Evolutionary conservation across 2,888 invertebrate species (phyloP), one percentile per base, ranked within the genome.

Genomic region (Molanna angustata): DNA sequence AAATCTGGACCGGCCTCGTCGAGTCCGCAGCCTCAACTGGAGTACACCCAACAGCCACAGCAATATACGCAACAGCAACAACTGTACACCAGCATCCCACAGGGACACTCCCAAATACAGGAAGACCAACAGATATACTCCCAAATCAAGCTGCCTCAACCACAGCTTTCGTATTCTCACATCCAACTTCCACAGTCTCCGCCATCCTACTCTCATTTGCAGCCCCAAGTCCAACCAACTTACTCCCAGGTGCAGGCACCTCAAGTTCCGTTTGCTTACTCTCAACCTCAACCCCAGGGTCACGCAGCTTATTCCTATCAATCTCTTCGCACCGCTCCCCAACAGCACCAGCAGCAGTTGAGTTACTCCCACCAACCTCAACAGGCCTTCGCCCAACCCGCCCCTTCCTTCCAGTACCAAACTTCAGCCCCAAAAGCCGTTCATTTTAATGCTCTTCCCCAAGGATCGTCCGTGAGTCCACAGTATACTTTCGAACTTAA

Each of bases 1-100:
- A 70, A 69, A 64, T 0, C 54, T 75, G 1, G 31, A 73, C 7
- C 9, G 69, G 66, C 1, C 74, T 69, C 59, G 49, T 72, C 0
- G 66, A 73, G 16, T 74, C 76, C 39, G 69, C 72, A 1, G 74
- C 76, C 54, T 75, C 76, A 0, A 16, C 14, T 4, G 19, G 22
- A 18, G 19, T 18, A 2, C 31, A 9, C 44, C 22, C 31, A 27
- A 13, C 39, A 39, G 39, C 35, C 35, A 3, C 46, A 46, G n/a
- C 45, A 45, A 14, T 32, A 45, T 17, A 13, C 33, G 2, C 17
- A 27, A 16, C 45, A 45, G 14, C 46, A 17, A 17, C 52, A 46
- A n/a, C 46, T 20, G 20, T 31, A 44, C 11, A 20, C 32, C 2
- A 14, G 17, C 4, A 9, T 16, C n/a, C 32, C 37, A 7, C 51